Conservation (phyloP, 30 jellyfish, hydroid and myxozoan species). For the Haliclystus octoradiatus region DNA sequence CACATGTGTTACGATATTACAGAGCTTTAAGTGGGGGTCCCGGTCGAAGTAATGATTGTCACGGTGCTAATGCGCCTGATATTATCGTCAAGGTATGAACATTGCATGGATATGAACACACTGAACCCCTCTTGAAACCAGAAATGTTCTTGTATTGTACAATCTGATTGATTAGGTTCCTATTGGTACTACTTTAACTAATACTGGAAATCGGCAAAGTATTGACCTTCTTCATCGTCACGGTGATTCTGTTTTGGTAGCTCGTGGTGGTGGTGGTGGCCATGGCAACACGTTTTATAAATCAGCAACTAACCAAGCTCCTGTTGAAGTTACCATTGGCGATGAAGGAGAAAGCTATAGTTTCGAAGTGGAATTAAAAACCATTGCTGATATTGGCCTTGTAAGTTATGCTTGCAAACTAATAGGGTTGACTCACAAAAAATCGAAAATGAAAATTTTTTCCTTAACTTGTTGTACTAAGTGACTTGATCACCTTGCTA, state of each 20-base stretch:
- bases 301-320: conserved; percentile 58
- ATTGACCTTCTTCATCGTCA: conserved; percentile 32
- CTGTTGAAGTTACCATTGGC: conserved; percentile 82
- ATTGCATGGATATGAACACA: neutral
- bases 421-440: too few species aligned
- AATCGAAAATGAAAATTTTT: too few species aligned
- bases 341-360: conserved; percentile 41
- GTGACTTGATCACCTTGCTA: too few species aligned
- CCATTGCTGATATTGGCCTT: conserved; percentile 97
- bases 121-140: neutral
- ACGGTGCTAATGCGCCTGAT: conserved; percentile 65
- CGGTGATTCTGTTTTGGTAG: conserved; percentile 30
- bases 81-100: conserved; percentile 40
- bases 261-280: conserved; percentile 84
- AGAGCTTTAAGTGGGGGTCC: conserved; percentile 66
- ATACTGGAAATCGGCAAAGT: conserved; percentile 6
- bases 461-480: too few species aligned
- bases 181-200: conserved; percentile 59
- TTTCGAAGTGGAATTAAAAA: conserved; percentile 68
- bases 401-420: conserved; percentile 42
- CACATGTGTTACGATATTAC: conserved; percentile 53
- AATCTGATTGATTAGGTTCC: conserved; percentile 51
- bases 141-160: neutral
- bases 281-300: conserved; percentile 76
- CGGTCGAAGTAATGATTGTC: conserved; percentile 46